Evolutionary conservation across 1,140 invertebrate genomes (phyloP).

Genomic region (Drosophila pseudoobscura): DNA sequence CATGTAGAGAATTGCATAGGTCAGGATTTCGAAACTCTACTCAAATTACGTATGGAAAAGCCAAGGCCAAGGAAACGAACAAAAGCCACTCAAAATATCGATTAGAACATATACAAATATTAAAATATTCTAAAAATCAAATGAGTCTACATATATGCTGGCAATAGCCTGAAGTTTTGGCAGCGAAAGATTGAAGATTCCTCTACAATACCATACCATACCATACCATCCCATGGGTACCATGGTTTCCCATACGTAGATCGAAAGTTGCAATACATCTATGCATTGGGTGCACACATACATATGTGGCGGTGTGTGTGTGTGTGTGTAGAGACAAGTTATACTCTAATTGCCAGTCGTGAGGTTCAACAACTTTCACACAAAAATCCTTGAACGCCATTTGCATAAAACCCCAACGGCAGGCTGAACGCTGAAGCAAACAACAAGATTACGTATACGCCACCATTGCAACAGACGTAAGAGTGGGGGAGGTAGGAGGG

Average conservation of each 20-base stretch:
- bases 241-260: not conserved
- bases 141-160: no score
- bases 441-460: constrained; percentile 78
- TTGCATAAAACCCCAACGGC: constrained; percentile 66
- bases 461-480: constrained; percentile 63
- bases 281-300: not conserved
- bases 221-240: no score
- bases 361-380: constrained; percentile 83
- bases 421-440: constrained; percentile 48
- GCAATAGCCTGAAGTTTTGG: no score
- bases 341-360: constrained; percentile 74
- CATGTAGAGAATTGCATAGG: no score
- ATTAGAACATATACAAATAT: no score
- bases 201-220: no score
- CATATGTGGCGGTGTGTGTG: not conserved
- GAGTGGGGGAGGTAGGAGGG: constrained; percentile 8
- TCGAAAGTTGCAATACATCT: not conserved
- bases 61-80: no score
- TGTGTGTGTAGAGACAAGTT: constrained; percentile 24
- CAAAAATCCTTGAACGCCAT: constrained; percentile 83
- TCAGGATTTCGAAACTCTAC: no score
- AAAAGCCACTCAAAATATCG: no score
- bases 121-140: no score
- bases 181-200: no score
- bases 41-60: no score